Conservation (phyloP, 2,888 invertebrate species). For the Pollenia labialis region DNA sequence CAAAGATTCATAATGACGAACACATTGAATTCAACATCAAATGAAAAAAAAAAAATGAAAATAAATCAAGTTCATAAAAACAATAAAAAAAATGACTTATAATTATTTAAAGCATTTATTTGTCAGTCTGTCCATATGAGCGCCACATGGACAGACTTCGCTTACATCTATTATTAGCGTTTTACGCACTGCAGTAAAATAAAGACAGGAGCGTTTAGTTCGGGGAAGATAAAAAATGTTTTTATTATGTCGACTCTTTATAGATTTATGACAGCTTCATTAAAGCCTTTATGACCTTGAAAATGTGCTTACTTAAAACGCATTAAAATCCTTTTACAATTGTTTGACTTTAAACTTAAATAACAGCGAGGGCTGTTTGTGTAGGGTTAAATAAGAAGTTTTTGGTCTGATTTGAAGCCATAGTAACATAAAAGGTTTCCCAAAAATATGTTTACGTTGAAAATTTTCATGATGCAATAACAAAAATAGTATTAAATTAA, state of each 20-base stretch:
- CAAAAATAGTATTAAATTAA: too few relatives aligned
- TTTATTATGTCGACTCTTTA: too few relatives aligned
- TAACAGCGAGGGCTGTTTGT: not conserved
- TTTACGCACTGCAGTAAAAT: not conserved
- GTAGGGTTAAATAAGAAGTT: too few relatives aligned
- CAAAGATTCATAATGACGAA: slow-evolving; percentile 13
- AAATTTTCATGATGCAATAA: too few relatives aligned
- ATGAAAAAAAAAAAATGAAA: slow-evolving; percentile 12
- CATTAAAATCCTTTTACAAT: not conserved
- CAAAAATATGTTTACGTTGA: too few relatives aligned
- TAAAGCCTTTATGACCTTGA: too few relatives aligned
- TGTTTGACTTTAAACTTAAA: not conserved
- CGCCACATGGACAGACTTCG: not conserved
- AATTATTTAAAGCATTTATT: slow-evolving; percentile 5
- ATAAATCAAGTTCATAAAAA: slow-evolving; percentile 40
- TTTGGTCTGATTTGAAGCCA: too few relatives aligned
- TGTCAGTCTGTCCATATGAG: not conserved
- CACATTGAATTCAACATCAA: slow-evolving; percentile 22
- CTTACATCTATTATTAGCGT: not conserved
- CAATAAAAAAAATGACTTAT: slow-evolving; percentile 29
- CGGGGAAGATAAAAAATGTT: too few relatives aligned
- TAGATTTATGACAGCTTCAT: too few relatives aligned
- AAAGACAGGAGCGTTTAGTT: not conserved
- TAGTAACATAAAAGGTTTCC: too few relatives aligned
- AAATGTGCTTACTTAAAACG: not conserved